Evolutionary conservation across 2,797 vertebrate genomes (phyloP), one percentile per base, ranked within the genome.

Genomic region (Hemitrygon akajei): DNA sequence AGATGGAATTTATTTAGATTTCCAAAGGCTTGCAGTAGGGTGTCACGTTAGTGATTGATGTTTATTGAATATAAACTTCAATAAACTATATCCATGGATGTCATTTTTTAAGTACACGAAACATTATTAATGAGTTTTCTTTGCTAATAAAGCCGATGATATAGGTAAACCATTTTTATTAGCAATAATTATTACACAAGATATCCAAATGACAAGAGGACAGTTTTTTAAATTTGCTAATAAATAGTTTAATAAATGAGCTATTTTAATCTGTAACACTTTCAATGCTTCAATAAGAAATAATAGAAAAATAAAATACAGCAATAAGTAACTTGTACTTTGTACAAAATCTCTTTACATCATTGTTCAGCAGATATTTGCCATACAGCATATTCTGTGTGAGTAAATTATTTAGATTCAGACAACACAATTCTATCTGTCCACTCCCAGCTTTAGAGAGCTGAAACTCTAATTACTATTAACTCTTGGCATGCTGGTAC

Each of bases 271-370:
- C 96, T 97, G 97, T 98, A 98, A 98, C 97, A 97, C 98, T 97
- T 98, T 98, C 98, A 98, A 98, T 98, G 97, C 97, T 96, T 97
- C 98, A 97, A 98, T 97, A 98, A 97, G 97, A 99, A 98, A 98
- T 98, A 94, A 99, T 98, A 98, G 97, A 99, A 98, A 99, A 98
- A 98, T 98, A 98, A 99, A 98, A 98, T 98, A 98, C 97, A 98
- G 97, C 98, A 98, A 98, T 97, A 97, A 97, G 96, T 98, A 98
- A 96, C 97, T 99, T 99, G 98, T 99, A 99, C 98, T 97, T 98
- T 98, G 98, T 98, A 98, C 98, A 98, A 99, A 97, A 97, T 97
- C 95, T 95, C 95, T 97, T 97, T 98, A 98, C 97, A 98, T 93
- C 91, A 75, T 98, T 98, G 97, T 97, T 98, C 97, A 98, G 98